Evolutionary conservation across 2,888 invertebrate genomes (phyloP).

Genomic region (Lutraria lutraria): DNA sequence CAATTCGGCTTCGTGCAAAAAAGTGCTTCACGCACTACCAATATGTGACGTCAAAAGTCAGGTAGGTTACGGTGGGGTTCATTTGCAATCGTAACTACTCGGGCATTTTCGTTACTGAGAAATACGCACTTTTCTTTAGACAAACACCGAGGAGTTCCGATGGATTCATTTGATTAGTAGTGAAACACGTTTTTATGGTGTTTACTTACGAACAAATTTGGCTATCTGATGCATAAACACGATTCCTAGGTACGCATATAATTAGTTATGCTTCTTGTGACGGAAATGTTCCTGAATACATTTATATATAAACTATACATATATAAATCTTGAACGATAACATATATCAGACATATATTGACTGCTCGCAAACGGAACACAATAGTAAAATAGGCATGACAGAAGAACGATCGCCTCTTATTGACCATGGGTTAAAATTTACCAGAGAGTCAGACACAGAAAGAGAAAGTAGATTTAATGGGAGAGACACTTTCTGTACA

Average conservation of each 20-base stretch:
- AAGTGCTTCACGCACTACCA: too few species aligned
- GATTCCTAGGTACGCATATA: neutral
- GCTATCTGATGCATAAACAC: neutral
- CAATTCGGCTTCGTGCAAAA: too few species aligned
- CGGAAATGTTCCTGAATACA: neutral
- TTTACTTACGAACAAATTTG: neutral
- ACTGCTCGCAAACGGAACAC: neutral
- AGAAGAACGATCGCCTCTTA: neutral
- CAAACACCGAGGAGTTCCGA: too few species aligned
- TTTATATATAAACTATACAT: neutral
- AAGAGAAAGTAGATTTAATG: neutral
- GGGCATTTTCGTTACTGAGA: too few species aligned
- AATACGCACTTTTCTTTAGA: too few species aligned
- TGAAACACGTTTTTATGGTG: too few species aligned
- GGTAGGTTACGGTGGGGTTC: too few species aligned
- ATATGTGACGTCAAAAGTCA: too few species aligned
- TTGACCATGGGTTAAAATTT: neutral
- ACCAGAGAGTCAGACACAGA: neutral
- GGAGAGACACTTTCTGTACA: neutral
- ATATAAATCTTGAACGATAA: too few species aligned
- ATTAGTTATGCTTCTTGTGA: neutral
- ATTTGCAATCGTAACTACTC: too few species aligned
- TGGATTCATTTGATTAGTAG: too few species aligned
- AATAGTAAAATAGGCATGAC: neutral
- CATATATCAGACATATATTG: neutral